Conservation (phyloP, 2,113 vertebrate genomes). For the Sander lucioperca region DNA sequence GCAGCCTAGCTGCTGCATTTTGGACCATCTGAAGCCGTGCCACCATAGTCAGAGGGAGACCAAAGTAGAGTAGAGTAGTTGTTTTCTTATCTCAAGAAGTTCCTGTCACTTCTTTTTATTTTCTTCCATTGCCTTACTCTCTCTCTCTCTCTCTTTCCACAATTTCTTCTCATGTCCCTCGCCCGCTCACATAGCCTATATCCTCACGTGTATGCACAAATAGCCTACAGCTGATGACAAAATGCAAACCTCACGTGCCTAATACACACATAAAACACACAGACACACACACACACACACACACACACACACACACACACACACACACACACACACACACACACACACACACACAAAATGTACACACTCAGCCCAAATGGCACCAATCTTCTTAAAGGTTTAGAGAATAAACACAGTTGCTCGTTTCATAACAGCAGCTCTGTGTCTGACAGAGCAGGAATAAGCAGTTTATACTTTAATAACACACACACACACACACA, state of each 20-base stretch:
- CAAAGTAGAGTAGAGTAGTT: not conserved
- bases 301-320: conserved; percentile 32
- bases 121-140: not conserved
- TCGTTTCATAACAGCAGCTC: conserved; percentile 70
- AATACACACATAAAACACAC: conserved; percentile 37
- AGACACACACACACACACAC: conserved; percentile 38
- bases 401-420: conserved; percentile 75
- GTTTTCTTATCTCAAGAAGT: not conserved
- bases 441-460: conserved; percentile 40
- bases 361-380: conserved; percentile 48
- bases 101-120: conserved; percentile 19
- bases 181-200: conserved; percentile 12
- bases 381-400: conserved; percentile 82
- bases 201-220: conserved; percentile 66
- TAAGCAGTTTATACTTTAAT: conserved; percentile 71
- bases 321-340: conserved; percentile 31
- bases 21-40: too few species aligned
- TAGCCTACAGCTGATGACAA: conserved; percentile 63
- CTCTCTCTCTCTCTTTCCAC: not conserved
- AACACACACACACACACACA: conserved; percentile 37
- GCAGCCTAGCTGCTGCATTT: too few species aligned
- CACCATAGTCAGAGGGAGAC: too few species aligned
- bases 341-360: conserved; percentile 50
- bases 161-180: conserved; percentile 23
- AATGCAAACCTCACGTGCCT: conserved; percentile 66